Conservation (phyloP, 2,797 vertebrate genomes). For the Odontamblyopus lacepedii region DNA sequence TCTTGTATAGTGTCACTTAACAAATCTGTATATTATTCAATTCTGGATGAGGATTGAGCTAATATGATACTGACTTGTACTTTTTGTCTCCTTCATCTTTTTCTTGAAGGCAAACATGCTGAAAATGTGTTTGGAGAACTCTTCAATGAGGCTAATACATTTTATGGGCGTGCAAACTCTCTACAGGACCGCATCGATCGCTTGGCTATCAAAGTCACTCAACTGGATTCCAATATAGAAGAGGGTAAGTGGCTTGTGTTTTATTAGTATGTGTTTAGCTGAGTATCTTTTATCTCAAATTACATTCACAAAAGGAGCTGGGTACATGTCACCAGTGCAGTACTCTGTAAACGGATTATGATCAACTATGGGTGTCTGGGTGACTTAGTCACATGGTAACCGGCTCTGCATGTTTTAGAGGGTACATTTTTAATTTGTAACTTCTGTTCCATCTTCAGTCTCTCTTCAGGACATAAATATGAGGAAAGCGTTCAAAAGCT, state of each 20-base stretch:
- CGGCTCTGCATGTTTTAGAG: too few relatives aligned
- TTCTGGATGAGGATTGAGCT: neutral
- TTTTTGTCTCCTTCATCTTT: neutral
- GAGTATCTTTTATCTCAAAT: neutral
- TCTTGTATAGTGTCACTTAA: too few relatives aligned
- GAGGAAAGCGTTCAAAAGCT: constrained; percentile 90
- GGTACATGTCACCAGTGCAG: too few relatives aligned
- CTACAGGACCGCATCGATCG: constrained; percentile 90
- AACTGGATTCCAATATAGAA: constrained; percentile 89
- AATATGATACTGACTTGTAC: neutral
- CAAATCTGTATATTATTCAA: neutral
- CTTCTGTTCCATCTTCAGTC: constrained; percentile 69
- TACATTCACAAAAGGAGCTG: too few relatives aligned
- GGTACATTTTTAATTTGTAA: constrained; percentile 7
- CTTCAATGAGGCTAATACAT: constrained; percentile 89
- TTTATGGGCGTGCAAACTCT: constrained; percentile 85
- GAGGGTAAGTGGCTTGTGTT: constrained; percentile 80
- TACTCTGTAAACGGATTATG: too few relatives aligned
- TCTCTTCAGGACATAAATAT: constrained; percentile 91
- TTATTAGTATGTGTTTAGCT: neutral
- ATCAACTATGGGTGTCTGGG: too few relatives aligned
- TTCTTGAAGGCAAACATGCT: constrained; percentile 83
- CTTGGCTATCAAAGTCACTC: constrained; percentile 87
- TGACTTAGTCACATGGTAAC: too few relatives aligned
- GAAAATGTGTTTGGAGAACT: constrained; percentile 92